Conservation (phyloP, 2,797 vertebrate genomes). For the Hipposideros larvatus region DNA sequence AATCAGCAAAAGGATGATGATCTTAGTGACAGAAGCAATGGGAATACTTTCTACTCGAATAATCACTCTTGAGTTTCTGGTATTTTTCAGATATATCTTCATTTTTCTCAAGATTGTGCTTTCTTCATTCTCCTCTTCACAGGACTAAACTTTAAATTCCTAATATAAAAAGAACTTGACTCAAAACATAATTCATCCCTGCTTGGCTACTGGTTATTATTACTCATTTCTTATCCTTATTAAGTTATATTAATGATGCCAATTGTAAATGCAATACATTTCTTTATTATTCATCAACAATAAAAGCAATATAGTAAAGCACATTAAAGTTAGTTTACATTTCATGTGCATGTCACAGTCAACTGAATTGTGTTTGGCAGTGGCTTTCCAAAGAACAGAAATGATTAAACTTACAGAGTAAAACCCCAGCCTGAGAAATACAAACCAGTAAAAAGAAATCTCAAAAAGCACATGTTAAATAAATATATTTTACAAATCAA, state of each 20-base stretch:
- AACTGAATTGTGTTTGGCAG: conserved; percentile 51
- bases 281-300: conserved; percentile 57
- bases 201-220: conserved; percentile 32
- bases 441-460: conserved; percentile 49
- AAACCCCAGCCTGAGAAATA: conserved; percentile 46
- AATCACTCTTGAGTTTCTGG: background rate
- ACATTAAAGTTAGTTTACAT: background rate
- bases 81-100: conserved; percentile 10
- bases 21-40: background rate
- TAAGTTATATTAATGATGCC: conserved; percentile 56
- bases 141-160: conserved; percentile 28
- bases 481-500: conserved; percentile 59
- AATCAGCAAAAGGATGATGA: background rate
- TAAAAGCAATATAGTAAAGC: background rate
- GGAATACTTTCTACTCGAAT: background rate
- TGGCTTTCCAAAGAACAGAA: background rate
- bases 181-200: conserved; percentile 43
- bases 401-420: conserved; percentile 59
- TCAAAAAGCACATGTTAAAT: conserved; percentile 53
- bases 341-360: conserved; percentile 20
- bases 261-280: conserved; percentile 6
- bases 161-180: conserved; percentile 32
- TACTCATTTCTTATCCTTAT: conserved; percentile 31
- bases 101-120: conserved; percentile 50
- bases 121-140: conserved; percentile 29